Percentiles rank a stretch among this genome's conserved stretches.
phyloP scores from a whole-genome alignment of 2,113 vertebrate species.

The Pristiophorus japonicus region DNA sequence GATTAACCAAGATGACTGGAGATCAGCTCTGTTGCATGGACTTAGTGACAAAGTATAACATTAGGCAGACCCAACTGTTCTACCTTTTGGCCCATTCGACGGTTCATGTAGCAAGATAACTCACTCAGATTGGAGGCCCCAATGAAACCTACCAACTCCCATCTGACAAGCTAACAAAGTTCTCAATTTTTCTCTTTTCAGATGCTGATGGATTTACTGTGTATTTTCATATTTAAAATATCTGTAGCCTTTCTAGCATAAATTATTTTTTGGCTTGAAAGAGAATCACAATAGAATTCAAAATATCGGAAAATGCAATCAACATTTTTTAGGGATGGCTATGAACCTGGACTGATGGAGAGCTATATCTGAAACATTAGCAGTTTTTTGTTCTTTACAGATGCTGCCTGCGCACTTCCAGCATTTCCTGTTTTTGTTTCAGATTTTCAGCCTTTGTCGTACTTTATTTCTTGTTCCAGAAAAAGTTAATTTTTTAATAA shows the following conservation, averaged over 20 bases:
- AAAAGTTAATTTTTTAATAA: too few relatives aligned
- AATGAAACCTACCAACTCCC: background rate
- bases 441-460: background rate
- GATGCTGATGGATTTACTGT: background rate
- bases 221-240: background rate
- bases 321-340: background rate
- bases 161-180: background rate
- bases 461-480: too few relatives aligned
- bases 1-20: too few relatives aligned
- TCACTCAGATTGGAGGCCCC: background rate
- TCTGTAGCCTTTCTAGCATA: background rate
- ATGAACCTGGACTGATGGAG: background rate
- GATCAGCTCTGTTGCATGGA: too few relatives aligned
- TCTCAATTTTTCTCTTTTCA: background rate
- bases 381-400: background rate
- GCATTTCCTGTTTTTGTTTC: background rate
- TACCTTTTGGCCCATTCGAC: background rate
- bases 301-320: background rate
- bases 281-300: background rate
- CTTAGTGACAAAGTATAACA: background rate
- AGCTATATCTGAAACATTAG: background rate
- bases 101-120: background rate
- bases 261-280: too few relatives aligned
- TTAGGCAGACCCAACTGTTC: background rate
- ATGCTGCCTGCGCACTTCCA: background rate